phyloP scores from a whole-genome alignment of 2,113 vertebrate species.

The Symphodus melops region DNA sequence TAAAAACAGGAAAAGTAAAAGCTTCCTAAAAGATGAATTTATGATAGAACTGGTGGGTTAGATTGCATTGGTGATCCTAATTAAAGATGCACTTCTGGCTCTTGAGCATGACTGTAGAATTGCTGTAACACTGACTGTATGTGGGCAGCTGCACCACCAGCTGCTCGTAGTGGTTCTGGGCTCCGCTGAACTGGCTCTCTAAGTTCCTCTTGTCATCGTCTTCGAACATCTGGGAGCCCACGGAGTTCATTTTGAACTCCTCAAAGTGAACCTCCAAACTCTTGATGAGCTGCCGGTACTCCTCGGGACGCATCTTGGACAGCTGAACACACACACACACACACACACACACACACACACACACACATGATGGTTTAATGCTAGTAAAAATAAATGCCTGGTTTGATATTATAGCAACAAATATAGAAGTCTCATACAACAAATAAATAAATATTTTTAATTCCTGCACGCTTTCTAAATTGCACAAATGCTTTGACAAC shows the following conservation, averaged over 20 bases:
- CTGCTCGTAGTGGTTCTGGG: constrained; percentile 88
- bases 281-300: constrained; percentile 88
- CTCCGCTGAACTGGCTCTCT: constrained; percentile 88
- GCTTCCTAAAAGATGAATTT: too few species aligned
- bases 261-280: constrained; percentile 90
- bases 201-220: constrained; percentile 91
- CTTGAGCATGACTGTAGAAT: background rate
- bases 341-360: constrained; percentile 25
- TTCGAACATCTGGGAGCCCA: constrained; percentile 90
- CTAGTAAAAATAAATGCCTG: too few species aligned
- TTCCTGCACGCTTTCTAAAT: too few species aligned
- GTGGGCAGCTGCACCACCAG: constrained; percentile 87
- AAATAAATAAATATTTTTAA: too few species aligned
- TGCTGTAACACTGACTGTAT: constrained; percentile 70
- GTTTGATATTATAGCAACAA: too few species aligned
- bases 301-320: constrained; percentile 85
- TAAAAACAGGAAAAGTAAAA: too few species aligned
- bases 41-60: too few species aligned
- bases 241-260: constrained; percentile 88
- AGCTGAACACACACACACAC: constrained; percentile 65
- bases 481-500: too few species aligned
- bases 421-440: too few species aligned
- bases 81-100: too few species aligned
- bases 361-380: background rate
- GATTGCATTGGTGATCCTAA: too few species aligned